Percentiles rank a stretch among this genome's conserved stretches.
Evolutionary conservation across 2,888 invertebrate genomes (phyloP).

Genomic region (Scaptomyza caliginosa): DNA sequence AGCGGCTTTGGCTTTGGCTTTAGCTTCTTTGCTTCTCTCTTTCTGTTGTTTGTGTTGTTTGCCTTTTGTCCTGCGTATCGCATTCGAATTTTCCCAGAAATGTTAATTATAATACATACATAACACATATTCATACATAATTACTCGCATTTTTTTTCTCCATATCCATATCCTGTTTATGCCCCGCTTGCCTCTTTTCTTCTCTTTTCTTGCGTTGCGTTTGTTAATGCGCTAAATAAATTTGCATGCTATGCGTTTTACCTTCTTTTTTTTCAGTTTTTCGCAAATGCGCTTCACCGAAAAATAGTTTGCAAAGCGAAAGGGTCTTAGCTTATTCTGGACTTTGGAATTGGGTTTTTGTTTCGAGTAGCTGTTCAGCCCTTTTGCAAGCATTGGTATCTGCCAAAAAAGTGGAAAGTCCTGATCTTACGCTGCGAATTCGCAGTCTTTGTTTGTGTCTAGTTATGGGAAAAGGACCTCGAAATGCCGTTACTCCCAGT

Average conservation of each 20-base stretch:
- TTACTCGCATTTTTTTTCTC: slow-evolving; percentile 67
- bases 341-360: slow-evolving; percentile 15
- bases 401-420: slow-evolving; percentile 13
- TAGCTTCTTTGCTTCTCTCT: slow-evolving; percentile 9
- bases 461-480: slow-evolving; percentile 6
- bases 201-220: slow-evolving; percentile 20
- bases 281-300: slow-evolving; percentile 22
- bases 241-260: slow-evolving; percentile 73
- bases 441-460: neutral
- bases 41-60: neutral
- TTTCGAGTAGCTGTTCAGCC: neutral
- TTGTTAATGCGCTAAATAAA: slow-evolving; percentile 76
- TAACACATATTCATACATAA: slow-evolving; percentile 76
- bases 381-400: neutral
- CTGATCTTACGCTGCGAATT: slow-evolving; percentile 3
- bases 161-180: slow-evolving; percentile 73
- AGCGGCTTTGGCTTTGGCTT: slow-evolving; percentile 30
- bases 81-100: slow-evolving; percentile 82
- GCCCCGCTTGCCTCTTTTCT: slow-evolving; percentile 33
- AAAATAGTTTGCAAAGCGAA: slow-evolving; percentile 9
- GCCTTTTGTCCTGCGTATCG: slow-evolving; percentile 78
- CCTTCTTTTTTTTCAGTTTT: slow-evolving; percentile 24
- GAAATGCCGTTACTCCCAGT: slow-evolving; percentile 6
- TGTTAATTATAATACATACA: slow-evolving; percentile 81
- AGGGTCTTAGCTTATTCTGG: slow-evolving; percentile 25